Percentiles rank a stretch among this genome's conserved stretches.
Conservation (phyloP, 2,113 vertebrate species). For the Tragelaphus scriptus region DNA sequence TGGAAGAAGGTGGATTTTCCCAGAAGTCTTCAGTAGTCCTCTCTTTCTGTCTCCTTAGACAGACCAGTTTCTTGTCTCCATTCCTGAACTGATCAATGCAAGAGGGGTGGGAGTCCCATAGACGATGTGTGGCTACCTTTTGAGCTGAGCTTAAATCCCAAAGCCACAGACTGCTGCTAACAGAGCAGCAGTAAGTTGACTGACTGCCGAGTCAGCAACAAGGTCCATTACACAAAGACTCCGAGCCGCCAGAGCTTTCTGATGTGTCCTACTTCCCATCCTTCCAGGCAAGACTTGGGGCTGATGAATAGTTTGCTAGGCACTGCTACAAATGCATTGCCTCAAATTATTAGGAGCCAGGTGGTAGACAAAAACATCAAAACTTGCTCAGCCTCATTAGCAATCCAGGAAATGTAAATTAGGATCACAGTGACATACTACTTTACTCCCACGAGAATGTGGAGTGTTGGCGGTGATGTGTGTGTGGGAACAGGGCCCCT, state of each 20-base stretch:
- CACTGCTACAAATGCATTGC: neutral
- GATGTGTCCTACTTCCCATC: neutral
- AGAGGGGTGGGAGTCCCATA: neutral
- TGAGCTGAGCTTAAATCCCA: neutral
- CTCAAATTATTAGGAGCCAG: slow-evolving; percentile 20
- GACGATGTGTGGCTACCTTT: neutral
- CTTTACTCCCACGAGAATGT: neutral
- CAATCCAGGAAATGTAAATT: neutral
- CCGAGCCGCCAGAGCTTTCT: neutral
- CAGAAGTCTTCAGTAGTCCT: neutral
- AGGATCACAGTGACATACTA: neutral
- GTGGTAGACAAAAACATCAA: neutral
- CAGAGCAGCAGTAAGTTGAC: neutral
- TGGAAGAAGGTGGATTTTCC: neutral
- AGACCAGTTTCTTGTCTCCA: neutral
- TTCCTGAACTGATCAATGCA: neutral
- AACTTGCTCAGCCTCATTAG: neutral
- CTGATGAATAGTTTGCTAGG: neutral
- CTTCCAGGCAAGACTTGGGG: neutral
- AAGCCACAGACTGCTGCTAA: neutral
- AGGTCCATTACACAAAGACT: neutral
- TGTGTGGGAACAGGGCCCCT: neutral
- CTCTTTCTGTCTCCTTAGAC: neutral
- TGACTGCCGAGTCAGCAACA: neutral
- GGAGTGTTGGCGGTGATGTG: neutral